Conservation (phyloP, 2,113 vertebrate species). For the Conger conger region DNA sequence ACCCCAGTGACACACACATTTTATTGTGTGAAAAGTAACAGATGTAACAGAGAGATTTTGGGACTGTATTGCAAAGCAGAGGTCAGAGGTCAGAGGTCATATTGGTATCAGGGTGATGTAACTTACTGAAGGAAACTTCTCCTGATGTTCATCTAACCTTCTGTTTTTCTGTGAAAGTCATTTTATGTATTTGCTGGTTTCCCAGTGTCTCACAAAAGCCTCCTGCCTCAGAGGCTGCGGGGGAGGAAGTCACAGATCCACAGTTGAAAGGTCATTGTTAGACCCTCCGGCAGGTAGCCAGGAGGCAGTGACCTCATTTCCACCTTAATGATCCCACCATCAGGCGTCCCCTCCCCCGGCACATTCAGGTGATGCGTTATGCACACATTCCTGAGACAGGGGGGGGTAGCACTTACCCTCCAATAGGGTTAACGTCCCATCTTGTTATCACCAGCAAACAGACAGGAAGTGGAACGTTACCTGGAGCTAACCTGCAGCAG, state of each 20-base stretch:
- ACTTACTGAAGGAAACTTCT: too few relatives aligned
- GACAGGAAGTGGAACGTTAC: constrained; percentile 54
- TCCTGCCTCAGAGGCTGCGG: background rate
- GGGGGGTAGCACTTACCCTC: constrained; percentile 51
- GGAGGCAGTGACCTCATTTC: constrained; percentile 70
- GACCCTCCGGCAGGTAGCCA: constrained; percentile 55
- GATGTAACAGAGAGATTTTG: too few relatives aligned
- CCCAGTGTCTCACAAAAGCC: background rate
- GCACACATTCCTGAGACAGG: constrained; percentile 44
- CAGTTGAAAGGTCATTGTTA: constrained; percentile 23
- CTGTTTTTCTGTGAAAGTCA: background rate
- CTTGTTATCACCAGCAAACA: constrained; percentile 63
- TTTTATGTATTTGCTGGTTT: background rate
- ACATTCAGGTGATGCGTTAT: constrained; percentile 74
- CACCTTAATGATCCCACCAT: constrained; percentile 59
- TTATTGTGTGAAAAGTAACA: too few relatives aligned
- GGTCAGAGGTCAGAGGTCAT: too few relatives aligned
- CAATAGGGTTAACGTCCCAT: constrained; percentile 55
- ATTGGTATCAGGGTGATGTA: too few relatives aligned
- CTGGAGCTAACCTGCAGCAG: constrained; percentile 60
- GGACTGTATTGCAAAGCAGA: too few relatives aligned
- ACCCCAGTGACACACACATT: too few relatives aligned
- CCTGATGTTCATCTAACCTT: too few relatives aligned
- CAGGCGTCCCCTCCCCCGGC: constrained; percentile 41
- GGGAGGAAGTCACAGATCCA: background rate